phyloP scores from a whole-genome alignment of 2,113 vertebrate genomes.

The Brevimyrus niger region DNA sequence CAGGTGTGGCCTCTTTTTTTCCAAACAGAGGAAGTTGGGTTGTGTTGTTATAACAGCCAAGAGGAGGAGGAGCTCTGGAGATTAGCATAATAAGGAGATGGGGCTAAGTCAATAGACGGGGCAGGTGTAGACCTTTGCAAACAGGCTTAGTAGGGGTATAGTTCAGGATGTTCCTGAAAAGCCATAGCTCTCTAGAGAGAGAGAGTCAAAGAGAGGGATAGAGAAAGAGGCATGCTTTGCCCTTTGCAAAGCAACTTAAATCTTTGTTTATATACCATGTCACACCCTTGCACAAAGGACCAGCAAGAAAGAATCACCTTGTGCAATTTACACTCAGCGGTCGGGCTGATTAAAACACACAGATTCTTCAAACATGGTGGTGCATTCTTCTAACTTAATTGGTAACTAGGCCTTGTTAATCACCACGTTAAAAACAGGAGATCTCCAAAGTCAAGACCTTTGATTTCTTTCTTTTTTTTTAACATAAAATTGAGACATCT shows the following conservation, averaged over 20 bases:
- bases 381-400: neutral
- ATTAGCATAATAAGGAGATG: neutral
- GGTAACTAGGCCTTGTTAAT: neutral
- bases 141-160: neutral
- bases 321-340: neutral
- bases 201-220: neutral
- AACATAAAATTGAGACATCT: neutral
- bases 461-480: neutral
- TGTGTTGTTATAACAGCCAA: neutral
- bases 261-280: neutral
- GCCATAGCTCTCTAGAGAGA: neutral
- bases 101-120: neutral
- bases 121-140: neutral
- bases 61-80: neutral
- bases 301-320: neutral
- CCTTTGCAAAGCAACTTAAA: neutral
- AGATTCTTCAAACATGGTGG: neutral
- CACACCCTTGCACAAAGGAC: neutral
- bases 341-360: neutral
- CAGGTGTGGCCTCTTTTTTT: neutral
- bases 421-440: neutral
- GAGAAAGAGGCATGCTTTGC: neutral
- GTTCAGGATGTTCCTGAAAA: neutral
- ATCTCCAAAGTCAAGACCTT: neutral
- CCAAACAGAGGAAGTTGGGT: neutral